Conservation (phyloP, 2,797 vertebrate species). For the Gymnopithys bicolor region DNA sequence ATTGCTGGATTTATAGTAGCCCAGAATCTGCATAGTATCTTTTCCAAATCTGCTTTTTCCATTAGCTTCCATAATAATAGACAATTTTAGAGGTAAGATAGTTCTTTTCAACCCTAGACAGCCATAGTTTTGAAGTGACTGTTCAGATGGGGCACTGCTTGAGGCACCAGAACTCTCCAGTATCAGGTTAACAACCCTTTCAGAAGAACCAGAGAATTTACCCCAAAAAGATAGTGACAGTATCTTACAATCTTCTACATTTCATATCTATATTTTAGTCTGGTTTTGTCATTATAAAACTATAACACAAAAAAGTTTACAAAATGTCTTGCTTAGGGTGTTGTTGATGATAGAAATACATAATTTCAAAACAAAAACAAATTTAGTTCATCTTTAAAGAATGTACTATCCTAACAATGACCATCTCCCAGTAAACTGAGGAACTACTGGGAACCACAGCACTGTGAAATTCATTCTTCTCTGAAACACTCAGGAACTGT, state of each 20-base stretch:
- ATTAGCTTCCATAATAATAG: conserved; percentile 35
- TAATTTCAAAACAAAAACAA: conserved; percentile 37
- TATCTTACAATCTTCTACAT: neutral
- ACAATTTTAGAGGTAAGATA: conserved; percentile 1
- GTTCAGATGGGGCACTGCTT: conserved; percentile 16
- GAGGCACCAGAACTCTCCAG: neutral
- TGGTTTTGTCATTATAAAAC: neutral
- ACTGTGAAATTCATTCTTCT: conserved; percentile 60
- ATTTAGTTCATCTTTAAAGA: conserved; percentile 50
- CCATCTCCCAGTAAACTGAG: conserved; percentile 43
- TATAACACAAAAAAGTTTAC: neutral
- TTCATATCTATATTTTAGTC: neutral
- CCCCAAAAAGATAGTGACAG: neutral
- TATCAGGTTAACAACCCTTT: neutral
- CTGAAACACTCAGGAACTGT: conserved; percentile 65
- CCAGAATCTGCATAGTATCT: neutral
- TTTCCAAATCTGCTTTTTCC: conserved; percentile 44
- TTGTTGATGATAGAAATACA: neutral
- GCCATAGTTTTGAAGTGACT: neutral
- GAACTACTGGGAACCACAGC: conserved; percentile 49
- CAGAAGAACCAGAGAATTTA: neutral
- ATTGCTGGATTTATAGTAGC: neutral
- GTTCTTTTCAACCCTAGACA: conserved; percentile 17
- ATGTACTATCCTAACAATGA: conserved; percentile 47
- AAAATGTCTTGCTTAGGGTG: neutral